Percentiles rank a stretch among this genome's conserved stretches.
Conservation (phyloP, 1,140 invertebrate species). For the Drosophila jambulina region DNA sequence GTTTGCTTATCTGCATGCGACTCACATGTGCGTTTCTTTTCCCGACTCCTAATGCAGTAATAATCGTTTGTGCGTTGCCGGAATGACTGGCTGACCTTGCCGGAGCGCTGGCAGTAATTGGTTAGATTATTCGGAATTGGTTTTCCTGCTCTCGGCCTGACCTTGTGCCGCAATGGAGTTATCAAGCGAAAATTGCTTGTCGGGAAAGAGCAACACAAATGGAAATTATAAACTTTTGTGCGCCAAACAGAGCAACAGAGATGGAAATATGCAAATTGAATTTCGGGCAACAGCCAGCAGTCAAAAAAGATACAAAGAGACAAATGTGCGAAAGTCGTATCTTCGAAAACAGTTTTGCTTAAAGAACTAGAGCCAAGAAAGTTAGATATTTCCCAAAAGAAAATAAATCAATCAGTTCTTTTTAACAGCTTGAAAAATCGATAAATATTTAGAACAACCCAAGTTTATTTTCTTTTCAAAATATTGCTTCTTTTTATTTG, state of each 20-base stretch:
- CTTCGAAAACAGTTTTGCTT: not conserved
- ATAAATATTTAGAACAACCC: not conserved
- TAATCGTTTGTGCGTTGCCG: conserved; percentile 79
- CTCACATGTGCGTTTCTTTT: conserved; percentile 40
- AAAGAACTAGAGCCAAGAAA: not conserved
- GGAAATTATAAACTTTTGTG: conserved; percentile 69
- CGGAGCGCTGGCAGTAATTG: conserved; percentile 56
- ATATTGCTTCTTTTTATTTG: not conserved
- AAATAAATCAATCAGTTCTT: rapidly evolving
- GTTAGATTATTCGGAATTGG: conserved; percentile 77
- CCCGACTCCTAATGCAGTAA: conserved; percentile 70
- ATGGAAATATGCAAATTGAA: conserved; percentile 68
- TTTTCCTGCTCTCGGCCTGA: conserved; percentile 40
- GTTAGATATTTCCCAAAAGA: not conserved
- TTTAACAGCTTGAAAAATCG: not conserved
- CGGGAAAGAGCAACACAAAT: conserved; percentile 40
- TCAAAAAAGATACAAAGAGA: conserved; percentile 60
- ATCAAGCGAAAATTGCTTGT: conserved; percentile 79
- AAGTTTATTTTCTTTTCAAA: not conserved
- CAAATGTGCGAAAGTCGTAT: conserved; percentile 44
- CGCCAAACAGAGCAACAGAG: conserved; percentile 2
- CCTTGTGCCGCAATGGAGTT: conserved; percentile 65
- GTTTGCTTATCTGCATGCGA: conserved; percentile 78
- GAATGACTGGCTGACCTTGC: conserved; percentile 76
- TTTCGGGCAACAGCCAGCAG: conserved; percentile 42